These are phyloP conservation scores for Poeciliopsis presidionis DNA, from an alignment of 2,797 vertebrate genomes.

Conservation along the genomic window DNA sequence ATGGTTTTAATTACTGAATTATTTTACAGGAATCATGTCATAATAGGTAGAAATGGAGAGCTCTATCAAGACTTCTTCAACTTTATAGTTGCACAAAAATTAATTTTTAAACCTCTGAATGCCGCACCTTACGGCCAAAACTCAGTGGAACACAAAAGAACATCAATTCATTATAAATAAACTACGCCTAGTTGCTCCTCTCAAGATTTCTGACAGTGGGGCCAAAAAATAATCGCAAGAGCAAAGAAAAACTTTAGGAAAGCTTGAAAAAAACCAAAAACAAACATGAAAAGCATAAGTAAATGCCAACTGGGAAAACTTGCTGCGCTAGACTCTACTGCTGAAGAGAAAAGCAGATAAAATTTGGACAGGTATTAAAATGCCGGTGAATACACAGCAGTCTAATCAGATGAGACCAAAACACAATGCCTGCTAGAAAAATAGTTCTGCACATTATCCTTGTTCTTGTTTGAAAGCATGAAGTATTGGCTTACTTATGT, in stretches of 20 bases:
- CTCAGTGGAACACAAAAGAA: neutral
- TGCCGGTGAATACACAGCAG: neutral
- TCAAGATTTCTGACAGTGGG: neutral
- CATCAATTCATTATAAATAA: neutral
- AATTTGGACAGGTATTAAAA: neutral
- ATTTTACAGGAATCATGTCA: neutral
- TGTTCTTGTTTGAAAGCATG: neutral
- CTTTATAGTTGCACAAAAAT: neutral
- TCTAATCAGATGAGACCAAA: neutral
- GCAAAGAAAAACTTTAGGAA: neutral
- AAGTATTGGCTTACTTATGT: neutral
- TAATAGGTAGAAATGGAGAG: neutral
- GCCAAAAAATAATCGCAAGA: neutral
- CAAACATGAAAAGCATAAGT: no score
- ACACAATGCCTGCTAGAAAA: neutral
- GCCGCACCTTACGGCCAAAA: neutral
- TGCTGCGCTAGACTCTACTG: neutral
- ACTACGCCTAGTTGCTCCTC: neutral
- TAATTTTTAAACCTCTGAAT: neutral
- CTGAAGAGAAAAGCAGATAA: neutral
- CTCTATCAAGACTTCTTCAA: neutral
- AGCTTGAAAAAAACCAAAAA: neutral
- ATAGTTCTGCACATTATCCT: neutral
- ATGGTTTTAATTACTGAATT: neutral
- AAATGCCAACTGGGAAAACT: neutral